Conservation (phyloP, 2,113 vertebrate species). For the Micronycteris hirsuta region DNA sequence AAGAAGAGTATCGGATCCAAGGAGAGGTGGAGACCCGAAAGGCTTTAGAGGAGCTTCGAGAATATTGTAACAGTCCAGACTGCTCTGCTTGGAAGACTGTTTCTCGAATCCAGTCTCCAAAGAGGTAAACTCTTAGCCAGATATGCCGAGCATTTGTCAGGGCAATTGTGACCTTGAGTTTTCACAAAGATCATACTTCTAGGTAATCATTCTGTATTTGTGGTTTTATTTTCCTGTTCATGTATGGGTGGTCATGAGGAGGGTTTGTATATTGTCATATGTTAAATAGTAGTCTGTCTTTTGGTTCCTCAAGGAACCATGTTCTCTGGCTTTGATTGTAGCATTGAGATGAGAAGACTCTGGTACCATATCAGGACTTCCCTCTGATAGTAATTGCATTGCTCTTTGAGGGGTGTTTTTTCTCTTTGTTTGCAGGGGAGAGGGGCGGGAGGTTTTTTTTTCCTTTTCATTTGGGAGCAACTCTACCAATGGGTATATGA, state of each 20-base stretch:
- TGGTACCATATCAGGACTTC: neutral
- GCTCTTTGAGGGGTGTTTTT: neutral
- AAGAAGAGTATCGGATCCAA: conserved; percentile 92
- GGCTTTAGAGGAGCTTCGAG: conserved; percentile 89
- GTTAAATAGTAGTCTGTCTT: neutral
- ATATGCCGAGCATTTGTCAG: neutral
- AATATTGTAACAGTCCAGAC: conserved; percentile 89
- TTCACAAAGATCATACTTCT: neutral
- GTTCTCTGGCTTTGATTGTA: neutral
- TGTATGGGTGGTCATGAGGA: neutral
- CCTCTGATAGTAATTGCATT: neutral
- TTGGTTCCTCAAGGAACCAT: neutral
- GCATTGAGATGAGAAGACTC: neutral
- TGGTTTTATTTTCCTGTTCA: conserved; percentile 31
- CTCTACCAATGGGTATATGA: conserved; percentile 10
- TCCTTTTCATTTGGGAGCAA: neutral
- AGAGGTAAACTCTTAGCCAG: conserved; percentile 84
- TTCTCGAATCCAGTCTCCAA: conserved; percentile 92
- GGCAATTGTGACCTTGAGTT: conserved; percentile 10
- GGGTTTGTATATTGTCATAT: neutral
- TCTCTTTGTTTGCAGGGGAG: neutral
- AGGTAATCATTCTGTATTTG: neutral
- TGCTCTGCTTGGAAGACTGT: conserved; percentile 90
- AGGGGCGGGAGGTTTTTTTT: neutral
- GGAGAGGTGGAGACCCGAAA: conserved; percentile 89